Evolutionary conservation across 2,888 invertebrate species (phyloP).

Genomic region (Neoascia interrupta): DNA sequence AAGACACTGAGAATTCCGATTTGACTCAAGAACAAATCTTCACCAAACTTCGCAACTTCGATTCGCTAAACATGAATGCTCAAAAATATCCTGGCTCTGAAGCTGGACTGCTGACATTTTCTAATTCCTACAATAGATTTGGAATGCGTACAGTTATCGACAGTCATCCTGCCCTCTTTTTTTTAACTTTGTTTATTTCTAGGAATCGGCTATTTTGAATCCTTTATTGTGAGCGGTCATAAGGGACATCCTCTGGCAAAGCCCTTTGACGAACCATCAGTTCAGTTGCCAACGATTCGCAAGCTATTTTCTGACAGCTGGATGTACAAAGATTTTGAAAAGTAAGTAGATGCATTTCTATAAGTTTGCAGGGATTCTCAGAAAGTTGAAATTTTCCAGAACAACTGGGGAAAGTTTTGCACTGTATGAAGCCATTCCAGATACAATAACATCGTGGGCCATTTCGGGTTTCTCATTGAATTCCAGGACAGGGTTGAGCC

Average conservation of each 20-base stretch:
- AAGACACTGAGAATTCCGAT: conserved; percentile 83
- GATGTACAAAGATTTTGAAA: conserved; percentile 82
- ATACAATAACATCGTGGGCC: conserved; percentile 89
- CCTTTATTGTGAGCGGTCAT: no score
- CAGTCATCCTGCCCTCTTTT: neutral
- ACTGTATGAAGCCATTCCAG: conserved; percentile 84
- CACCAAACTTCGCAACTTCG: conserved; percentile 11
- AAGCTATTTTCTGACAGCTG: conserved; percentile 86
- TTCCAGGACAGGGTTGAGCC: conserved; percentile 86
- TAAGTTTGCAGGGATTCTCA: no score
- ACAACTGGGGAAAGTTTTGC: conserved; percentile 73
- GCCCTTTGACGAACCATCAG: conserved; percentile 5
- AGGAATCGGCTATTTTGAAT: neutral
- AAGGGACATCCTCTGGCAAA: neutral
- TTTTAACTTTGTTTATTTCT: neutral
- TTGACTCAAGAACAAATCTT: conserved; percentile 20
- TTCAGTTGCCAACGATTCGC: conserved; percentile 76
- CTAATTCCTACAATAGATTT: conserved; percentile 40
- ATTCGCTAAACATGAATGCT: conserved; percentile 80
- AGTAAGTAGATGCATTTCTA: no score
- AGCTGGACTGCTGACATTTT: conserved; percentile 76
- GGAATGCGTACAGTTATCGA: conserved; percentile 1
- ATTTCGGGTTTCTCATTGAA: conserved; percentile 90
- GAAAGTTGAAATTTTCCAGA: no score
- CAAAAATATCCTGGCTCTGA: conserved; percentile 21